Conservation (phyloP, 2,113 vertebrate genomes). For the Crocuta crocuta region DNA sequence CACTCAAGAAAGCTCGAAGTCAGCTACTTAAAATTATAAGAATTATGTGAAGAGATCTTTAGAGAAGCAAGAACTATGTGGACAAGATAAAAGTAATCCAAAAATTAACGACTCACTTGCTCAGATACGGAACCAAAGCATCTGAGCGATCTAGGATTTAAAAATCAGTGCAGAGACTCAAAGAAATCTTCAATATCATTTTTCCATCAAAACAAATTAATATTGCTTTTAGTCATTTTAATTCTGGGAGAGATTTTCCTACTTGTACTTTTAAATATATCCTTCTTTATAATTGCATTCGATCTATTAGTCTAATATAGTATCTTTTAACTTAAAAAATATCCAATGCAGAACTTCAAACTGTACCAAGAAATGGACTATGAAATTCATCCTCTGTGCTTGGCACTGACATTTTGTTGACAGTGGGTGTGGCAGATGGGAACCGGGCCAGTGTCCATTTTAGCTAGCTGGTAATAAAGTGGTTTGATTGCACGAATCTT, state of each 20-base stretch:
- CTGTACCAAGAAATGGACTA: neutral
- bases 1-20: neutral
- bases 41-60: neutral
- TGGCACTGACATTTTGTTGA: neutral
- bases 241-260: neutral
- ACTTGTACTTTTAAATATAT: neutral
- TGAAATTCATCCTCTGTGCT: neutral
- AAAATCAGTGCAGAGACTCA: neutral
- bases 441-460: neutral
- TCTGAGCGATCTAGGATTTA: neutral
- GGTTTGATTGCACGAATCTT: neutral
- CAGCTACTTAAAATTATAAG: neutral
- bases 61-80: neutral
- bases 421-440: neutral
- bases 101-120: neutral
- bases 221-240: constrained; percentile 41
- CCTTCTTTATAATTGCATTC: constrained; percentile 1
- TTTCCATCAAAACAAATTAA: neutral
- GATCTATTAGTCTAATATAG: neutral
- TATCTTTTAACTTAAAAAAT: neutral
- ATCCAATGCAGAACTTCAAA: neutral
- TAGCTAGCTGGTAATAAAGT: neutral
- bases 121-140: neutral
- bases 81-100: neutral
- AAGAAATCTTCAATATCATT: constrained; percentile 84